phyloP scores from a whole-genome alignment of 2,888 invertebrate genomes.

The Tridacna gigas region DNA sequence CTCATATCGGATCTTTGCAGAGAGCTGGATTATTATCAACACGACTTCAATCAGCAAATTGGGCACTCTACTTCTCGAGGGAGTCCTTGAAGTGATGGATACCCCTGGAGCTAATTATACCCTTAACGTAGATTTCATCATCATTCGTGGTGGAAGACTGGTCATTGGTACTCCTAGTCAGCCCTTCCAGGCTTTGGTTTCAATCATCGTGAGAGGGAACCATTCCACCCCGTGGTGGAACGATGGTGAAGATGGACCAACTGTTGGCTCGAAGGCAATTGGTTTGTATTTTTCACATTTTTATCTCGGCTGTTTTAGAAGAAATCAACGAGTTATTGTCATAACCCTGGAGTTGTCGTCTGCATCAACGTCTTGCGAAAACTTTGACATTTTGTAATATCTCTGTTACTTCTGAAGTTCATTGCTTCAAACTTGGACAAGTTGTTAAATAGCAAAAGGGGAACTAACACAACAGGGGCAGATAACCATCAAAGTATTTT shows the following conservation, averaged over 20 bases:
- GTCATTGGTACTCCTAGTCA: constrained; percentile 69
- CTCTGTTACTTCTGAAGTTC: no score
- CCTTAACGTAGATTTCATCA: constrained; percentile 65
- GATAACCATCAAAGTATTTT: no score
- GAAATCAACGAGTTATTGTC: no score
- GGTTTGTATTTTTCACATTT: constrained; percentile 60
- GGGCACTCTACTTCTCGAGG: constrained; percentile 66
- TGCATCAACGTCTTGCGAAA: no score
- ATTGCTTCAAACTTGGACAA: no score
- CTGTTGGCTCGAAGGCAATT: constrained; percentile 70
- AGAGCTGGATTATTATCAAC: constrained; percentile 69
- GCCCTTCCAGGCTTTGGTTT: constrained; percentile 63
- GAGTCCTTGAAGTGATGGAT: constrained; percentile 66
- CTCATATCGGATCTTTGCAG: constrained; percentile 51
- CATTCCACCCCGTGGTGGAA: constrained; percentile 55
- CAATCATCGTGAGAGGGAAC: constrained; percentile 65
- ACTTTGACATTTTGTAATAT: no score
- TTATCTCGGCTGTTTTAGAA: background rate
- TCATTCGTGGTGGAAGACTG: constrained; percentile 72
- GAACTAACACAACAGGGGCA: no score
- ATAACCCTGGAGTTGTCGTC: no score
- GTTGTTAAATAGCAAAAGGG: no score
- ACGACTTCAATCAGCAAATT: constrained; percentile 57
- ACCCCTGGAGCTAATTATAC: constrained; percentile 57
- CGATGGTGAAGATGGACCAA: constrained; percentile 55